phyloP scores from a whole-genome alignment of 1,140 invertebrate species.

The Neomicropteryx cornuta region DNA sequence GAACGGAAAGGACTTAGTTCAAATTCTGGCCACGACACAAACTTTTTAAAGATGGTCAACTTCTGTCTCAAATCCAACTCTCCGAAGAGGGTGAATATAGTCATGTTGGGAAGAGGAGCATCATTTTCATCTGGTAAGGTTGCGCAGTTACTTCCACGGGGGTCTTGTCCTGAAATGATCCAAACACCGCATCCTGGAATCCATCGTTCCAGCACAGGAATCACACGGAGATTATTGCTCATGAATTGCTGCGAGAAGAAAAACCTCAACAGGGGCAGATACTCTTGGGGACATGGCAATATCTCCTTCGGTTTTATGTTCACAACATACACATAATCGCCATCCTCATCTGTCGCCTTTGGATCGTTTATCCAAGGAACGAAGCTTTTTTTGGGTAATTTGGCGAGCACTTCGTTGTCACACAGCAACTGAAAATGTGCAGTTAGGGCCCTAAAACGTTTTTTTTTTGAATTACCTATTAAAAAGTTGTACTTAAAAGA shows the following conservation, averaged over 20 bases:
- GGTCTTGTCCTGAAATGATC: conserved; percentile 42
- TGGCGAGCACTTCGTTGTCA: conserved; percentile 36
- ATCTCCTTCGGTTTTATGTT: conserved; percentile 40
- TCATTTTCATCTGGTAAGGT: conserved; percentile 22
- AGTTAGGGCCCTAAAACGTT: too few species aligned
- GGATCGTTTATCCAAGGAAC: conserved; percentile 36
- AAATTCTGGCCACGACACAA: conserved; percentile 48
- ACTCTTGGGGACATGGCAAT: conserved; percentile 33
- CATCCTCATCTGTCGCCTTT: conserved; percentile 26
- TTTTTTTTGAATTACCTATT: too few species aligned
- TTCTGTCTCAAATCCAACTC: conserved; percentile 43
- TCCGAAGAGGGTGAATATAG: conserved; percentile 50
- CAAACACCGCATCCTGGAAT: conserved; percentile 48
- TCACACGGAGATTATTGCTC: conserved; percentile 42
- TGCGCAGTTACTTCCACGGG: conserved; percentile 23
- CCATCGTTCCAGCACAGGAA: conserved; percentile 49
- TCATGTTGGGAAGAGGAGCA: conserved; percentile 40
- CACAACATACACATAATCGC: conserved; percentile 40
- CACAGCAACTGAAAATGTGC: conserved; percentile 47
- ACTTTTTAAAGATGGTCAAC: conserved; percentile 43
- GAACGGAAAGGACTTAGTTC: conserved; percentile 41
- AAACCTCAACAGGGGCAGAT: conserved; percentile 44
- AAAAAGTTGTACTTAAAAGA: too few species aligned
- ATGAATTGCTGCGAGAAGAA: conserved; percentile 47
- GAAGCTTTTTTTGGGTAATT: conserved; percentile 40